A percentile compares a stretch with the other conserved stretches of the same genome.
phyloP scores from a whole-genome alignment of 1,140 invertebrate genomes.

The Tenebrio molitor region DNA sequence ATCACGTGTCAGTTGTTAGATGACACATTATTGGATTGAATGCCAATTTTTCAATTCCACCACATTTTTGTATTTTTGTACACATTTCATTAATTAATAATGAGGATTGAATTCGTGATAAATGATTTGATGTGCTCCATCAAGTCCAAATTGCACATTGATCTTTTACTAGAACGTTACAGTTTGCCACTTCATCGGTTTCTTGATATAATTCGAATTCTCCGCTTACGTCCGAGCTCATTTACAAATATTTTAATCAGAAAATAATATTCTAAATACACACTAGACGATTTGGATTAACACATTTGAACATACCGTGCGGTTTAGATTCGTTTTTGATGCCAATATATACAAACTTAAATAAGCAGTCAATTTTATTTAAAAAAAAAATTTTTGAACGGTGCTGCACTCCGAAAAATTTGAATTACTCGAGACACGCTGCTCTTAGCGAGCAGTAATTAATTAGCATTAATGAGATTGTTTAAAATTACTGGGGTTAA shows the following conservation, averaged over 20 bases:
- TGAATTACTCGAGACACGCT: slow-evolving; percentile 24
- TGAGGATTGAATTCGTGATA: slow-evolving; percentile 17
- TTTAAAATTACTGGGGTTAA: neutral
- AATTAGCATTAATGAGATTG: neutral
- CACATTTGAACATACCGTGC: slow-evolving; percentile 5
- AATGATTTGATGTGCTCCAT: slow-evolving; percentile 28
- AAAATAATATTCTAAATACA: slow-evolving; percentile 12
- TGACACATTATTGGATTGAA: slow-evolving; percentile 11
- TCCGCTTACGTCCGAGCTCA: slow-evolving; percentile 10
- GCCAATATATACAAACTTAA: neutral
- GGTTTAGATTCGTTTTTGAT: neutral
- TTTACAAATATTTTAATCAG: slow-evolving; percentile 23
- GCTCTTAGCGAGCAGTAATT: neutral
- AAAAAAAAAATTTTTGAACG: too few species aligned
- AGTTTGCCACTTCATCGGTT: slow-evolving; percentile 1
- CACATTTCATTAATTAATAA: slow-evolving; percentile 24
- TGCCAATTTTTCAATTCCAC: slow-evolving; percentile 4
- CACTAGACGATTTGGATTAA: neutral
- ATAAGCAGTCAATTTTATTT: too few species aligned
- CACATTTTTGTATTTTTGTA: slow-evolving; percentile 11
- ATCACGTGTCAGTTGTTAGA: too few species aligned
- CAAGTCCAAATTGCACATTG: slow-evolving; percentile 15
- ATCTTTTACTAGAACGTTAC: slow-evolving; percentile 15
- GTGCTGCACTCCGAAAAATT: too few species aligned
- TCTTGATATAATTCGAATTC: slow-evolving; percentile 1